Evolutionary conservation across 2,797 vertebrate species (phyloP), one percentile per base, ranked within the genome.

Genomic region (Vireo griseus): DNA sequence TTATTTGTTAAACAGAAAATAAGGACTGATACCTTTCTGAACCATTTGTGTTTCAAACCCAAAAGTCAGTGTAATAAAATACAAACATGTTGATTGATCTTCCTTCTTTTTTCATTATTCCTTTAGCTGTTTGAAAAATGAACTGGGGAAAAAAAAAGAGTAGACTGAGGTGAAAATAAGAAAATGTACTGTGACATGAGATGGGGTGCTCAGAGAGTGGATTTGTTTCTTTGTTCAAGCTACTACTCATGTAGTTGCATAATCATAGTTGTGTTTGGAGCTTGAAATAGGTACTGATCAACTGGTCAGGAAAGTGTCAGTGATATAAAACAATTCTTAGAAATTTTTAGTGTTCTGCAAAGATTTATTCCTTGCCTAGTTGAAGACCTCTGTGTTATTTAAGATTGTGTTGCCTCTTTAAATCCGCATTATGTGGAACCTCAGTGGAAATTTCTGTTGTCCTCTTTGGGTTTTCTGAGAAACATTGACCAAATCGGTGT

Each of bases 1-100:
- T 93, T 96, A 83, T 87, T 94, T 92, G 94, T 93, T 95, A 91
- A 96, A 77, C 78, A 90, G 91, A 91, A 88, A 88, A 86, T 58
- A 85, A 91, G 68, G 66, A 68, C 81, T 42, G 68, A 28, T 91
- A 40, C 54, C n/a, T 9, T 63, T 80, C 45, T 65, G 84, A 77
- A 18, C 75, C 16, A 1, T 55, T 93, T 76, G 63, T 45, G 37
- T 85, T 95, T 93, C 81, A 65, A 51, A 80, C 18, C 45, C 25
- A 0, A 19, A 76, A 76, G 59, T 52, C 45, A 5, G 22, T 40
- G 31, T 52, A 37, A 77, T 47, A 65, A 68, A 83, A 58, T 9
- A 67, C 19, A 57, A 81, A 40, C 8, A 0, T 3, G 71, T 51
- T 57, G 61, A 81, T 69, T 90, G 76, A 75, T 72, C 14, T 79